A percentile compares a stretch with the other conserved stretches of the same genome.
These are phyloP conservation scores for Hycleus phaleratus DNA, from an alignment of 1,140 invertebrate genomes.

Conservation along the genomic window DNA sequence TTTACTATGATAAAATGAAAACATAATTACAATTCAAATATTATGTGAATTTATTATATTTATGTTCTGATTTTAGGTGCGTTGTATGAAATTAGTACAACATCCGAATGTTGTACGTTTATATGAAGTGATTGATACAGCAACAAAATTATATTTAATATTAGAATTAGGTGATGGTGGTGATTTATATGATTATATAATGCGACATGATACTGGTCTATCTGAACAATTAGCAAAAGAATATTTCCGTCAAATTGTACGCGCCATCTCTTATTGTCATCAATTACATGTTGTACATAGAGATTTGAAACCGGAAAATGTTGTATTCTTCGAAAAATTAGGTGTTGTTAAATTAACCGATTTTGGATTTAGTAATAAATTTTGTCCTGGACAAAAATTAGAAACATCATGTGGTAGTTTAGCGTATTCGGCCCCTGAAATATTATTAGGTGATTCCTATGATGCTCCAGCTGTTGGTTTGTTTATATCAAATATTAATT, in stretches of 20 bases:
- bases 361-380: conserved; percentile 98
- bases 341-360: conserved; percentile 98
- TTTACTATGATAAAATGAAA: too few relatives aligned
- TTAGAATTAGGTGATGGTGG: conserved; percentile 97
- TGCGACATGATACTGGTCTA: conserved; percentile 83
- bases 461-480: conserved; percentile 88
- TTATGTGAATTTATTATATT: too few relatives aligned
- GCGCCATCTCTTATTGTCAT: conserved; percentile 97
- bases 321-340: conserved; percentile 96
- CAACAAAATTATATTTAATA: conserved; percentile 91
- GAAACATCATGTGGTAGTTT: conserved; percentile 99
- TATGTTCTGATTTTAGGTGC: conserved; percentile 55
- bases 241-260: conserved; percentile 93
- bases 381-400: conserved; percentile 93
- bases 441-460: conserved; percentile 91
- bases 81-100: conserved; percentile 98
- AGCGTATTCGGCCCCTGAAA: conserved; percentile 99
- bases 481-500: conserved; percentile 27
- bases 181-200: conserved; percentile 98
- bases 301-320: conserved; percentile 98
- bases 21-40: too few relatives aligned
- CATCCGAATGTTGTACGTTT: conserved; percentile 97
- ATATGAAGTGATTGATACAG: conserved; percentile 99
- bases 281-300: conserved; percentile 87
- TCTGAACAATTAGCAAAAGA: conserved; percentile 75